These are phyloP conservation scores for Chromis chromis DNA, from an alignment of 2,797 vertebrate genomes.

Conservation along the genomic window DNA sequence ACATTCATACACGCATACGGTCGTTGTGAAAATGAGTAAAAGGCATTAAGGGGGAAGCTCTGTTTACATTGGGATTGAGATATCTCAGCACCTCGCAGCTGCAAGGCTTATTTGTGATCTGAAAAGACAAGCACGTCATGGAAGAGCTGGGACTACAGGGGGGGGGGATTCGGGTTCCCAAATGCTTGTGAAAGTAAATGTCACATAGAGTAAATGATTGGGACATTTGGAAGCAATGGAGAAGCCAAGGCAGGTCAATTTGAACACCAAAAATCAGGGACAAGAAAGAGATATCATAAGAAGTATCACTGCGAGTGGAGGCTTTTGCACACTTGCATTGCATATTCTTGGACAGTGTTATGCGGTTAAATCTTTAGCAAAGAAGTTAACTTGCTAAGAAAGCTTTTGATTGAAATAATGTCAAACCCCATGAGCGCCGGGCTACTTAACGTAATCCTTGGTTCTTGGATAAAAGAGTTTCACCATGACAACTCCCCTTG, in stretches of 20 bases:
- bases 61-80: conserved; percentile 60
- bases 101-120: conserved; percentile 60
- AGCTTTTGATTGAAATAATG: background rate
- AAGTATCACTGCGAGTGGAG: background rate
- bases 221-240: conserved; percentile 29
- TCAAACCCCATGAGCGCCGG: background rate
- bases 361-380: background rate
- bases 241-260: conserved; percentile 30
- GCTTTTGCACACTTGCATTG: background rate
- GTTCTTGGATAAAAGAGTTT: too few relatives aligned
- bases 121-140: conserved; percentile 43
- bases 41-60: conserved; percentile 26
- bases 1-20: background rate
- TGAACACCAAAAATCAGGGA: background rate
- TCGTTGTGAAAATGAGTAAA: conserved; percentile 44
- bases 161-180: conserved; percentile 34
- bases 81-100: conserved; percentile 67
- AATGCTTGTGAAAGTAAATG: conserved; percentile 35
- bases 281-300: background rate
- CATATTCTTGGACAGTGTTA: background rate
- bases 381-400: background rate
- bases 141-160: conserved; percentile 2
- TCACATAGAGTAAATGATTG: conserved; percentile 22
- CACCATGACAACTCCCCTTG: too few relatives aligned
- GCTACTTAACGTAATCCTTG: too few relatives aligned